Evolutionary conservation across 2,113 vertebrate species (phyloP).

Genomic region (human): GRCh38 chr13:106134001-106134500

Average conservation of each 20-base stretch:
- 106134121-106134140: too few species aligned
- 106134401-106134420: neutral
- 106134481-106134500: neutral
- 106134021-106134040: too few species aligned
- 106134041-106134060: too few species aligned
- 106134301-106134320: neutral
- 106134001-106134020: too few species aligned
- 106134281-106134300: neutral
- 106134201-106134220: too few species aligned
- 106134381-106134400: neutral
- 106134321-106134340: neutral
- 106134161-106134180: too few species aligned
- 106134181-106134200: too few species aligned
- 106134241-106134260: neutral
- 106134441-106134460: neutral
- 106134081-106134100: too few species aligned
- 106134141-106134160: too few species aligned
- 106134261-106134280: neutral
- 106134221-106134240: neutral
- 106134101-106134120: too few species aligned
- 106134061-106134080: too few species aligned
- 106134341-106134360: neutral
- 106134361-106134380: neutral
- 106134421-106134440: neutral
- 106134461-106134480: neutral